phyloP scores from a whole-genome alignment of 2,113 vertebrate species.

The Circaetus cinerascens region DNA sequence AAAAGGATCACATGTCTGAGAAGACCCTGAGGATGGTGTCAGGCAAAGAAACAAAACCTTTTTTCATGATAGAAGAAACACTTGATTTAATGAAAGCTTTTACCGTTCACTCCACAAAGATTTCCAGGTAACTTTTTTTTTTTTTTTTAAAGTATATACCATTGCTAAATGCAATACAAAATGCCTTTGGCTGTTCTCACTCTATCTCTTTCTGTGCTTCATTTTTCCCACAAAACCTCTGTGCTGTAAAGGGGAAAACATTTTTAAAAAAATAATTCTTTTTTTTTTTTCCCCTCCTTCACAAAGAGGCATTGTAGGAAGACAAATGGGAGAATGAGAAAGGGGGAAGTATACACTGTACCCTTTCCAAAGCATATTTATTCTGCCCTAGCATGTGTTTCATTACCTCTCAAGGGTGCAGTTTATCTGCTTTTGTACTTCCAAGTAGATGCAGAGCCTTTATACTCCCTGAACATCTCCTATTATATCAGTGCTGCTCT shows the following conservation, averaged over 20 bases:
- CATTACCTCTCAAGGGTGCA: background rate
- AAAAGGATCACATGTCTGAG: background rate
- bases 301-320: background rate
- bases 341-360: background rate
- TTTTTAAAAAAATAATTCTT: background rate
- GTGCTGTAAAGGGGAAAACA: background rate
- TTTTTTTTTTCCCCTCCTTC: background rate
- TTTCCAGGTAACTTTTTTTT: background rate
- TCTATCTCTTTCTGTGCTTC: background rate
- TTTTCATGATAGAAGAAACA: background rate
- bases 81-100: background rate
- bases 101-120: background rate
- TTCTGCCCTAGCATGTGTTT: background rate
- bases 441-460: background rate
- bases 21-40: background rate
- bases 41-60: background rate
- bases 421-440: slow-evolving; percentile 16
- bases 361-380: slow-evolving; percentile 5
- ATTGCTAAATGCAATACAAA: background rate
- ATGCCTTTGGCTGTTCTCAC: background rate
- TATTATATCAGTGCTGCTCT: background rate
- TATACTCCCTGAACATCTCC: background rate
- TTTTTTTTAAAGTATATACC: background rate
- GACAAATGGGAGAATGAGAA: background rate
- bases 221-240: background rate